Conservation (phyloP, 2,797 vertebrate genomes). For the Numenius phaeopus region DNA sequence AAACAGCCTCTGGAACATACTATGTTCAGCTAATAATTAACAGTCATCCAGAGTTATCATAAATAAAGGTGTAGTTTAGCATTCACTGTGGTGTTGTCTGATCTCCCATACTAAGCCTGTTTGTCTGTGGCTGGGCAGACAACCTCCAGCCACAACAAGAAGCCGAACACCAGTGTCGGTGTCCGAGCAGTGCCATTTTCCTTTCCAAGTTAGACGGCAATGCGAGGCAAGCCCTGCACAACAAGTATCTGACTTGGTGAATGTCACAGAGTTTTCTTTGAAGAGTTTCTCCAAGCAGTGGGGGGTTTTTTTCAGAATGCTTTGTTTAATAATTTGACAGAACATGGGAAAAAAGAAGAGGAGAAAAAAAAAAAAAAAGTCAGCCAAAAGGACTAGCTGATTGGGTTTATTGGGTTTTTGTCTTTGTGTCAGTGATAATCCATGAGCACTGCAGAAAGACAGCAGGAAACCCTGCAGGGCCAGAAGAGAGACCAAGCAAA, state of each 20-base stretch:
- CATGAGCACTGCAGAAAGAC: background rate
- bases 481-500: background rate
- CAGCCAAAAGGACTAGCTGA: background rate
- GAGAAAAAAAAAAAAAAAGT: fast-evolving
- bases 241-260: background rate
- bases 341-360: background rate
- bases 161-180: background rate
- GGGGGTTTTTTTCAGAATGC: background rate
- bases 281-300: background rate
- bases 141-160: background rate
- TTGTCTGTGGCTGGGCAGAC: background rate
- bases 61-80: constrained; percentile 39
- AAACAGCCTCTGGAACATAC: constrained; percentile 38
- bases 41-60: constrained; percentile 19
- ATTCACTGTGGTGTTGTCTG: background rate
- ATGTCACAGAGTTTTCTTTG: background rate
- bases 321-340: constrained; percentile 12
- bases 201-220: background rate
- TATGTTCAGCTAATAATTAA: constrained; percentile 62
- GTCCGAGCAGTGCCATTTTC: background rate
- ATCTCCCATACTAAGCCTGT: background rate
- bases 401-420: fast-evolving
- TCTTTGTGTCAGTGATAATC: background rate
- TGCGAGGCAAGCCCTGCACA: background rate
- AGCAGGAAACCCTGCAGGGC: background rate